Conservation (phyloP, 2,113 vertebrate genomes). For the Brienomyrus longianalis region DNA sequence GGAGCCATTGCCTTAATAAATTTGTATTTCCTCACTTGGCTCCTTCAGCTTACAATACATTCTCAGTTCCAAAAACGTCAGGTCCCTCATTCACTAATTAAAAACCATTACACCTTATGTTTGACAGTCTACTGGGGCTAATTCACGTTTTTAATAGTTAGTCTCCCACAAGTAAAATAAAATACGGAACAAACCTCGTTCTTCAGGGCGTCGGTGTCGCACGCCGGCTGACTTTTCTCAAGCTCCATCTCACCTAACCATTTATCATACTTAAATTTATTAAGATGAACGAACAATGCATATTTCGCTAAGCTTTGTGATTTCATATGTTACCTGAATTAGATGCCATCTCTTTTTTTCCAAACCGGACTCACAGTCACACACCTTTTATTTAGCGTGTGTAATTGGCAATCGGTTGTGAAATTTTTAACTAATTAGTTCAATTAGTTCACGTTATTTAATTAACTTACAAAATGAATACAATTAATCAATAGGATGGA, state of each 20-base stretch:
- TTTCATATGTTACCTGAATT: conserved; percentile 33
- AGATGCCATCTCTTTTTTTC: conserved; percentile 30
- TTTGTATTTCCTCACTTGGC: not conserved
- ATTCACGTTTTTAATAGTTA: not conserved
- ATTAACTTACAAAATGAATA: not conserved
- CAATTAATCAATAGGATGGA: not conserved
- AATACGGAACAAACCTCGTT: not conserved
- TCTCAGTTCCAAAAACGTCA: not conserved
- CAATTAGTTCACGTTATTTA: not conserved
- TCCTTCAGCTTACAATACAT: not conserved
- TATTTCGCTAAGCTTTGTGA: not conserved
- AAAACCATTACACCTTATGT: not conserved
- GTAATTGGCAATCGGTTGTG: not conserved
- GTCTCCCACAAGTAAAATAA: not conserved
- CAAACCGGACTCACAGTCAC: too few relatives aligned
- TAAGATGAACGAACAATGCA: not conserved
- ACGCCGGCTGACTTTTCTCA: not conserved
- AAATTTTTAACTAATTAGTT: not conserved
- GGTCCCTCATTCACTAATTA: not conserved
- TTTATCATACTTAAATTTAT: not conserved
- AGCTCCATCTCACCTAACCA: conserved; percentile 17
- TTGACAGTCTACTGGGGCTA: not conserved
- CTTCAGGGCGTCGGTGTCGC: not conserved
- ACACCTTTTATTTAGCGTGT: not conserved
- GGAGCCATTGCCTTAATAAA: not conserved